Conservation (phyloP, 2,113 vertebrate species). For the Tichodroma muraria region DNA sequence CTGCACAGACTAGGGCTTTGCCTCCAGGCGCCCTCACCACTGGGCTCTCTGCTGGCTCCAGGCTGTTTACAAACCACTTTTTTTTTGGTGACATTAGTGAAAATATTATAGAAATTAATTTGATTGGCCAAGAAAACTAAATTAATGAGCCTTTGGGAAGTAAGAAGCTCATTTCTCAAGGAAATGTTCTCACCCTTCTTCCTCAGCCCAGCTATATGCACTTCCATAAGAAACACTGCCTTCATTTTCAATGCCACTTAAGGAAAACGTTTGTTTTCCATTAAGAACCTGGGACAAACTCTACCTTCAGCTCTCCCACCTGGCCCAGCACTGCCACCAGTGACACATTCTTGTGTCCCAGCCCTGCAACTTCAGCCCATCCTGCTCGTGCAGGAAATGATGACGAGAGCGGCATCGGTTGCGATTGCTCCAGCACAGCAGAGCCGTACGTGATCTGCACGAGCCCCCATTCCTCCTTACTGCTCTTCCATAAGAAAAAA, state of each 20-base stretch:
- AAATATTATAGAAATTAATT: neutral
- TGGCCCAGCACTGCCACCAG: neutral
- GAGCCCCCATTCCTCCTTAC: accelerated
- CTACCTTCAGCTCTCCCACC: neutral
- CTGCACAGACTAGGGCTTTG: neutral
- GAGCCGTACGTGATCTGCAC: accelerated
- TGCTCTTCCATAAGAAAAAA: neutral
- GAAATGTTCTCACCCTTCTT: neutral
- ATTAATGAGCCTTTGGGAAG: neutral
- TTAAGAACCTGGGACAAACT: neutral
- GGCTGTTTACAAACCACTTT: neutral
- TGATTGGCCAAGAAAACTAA: neutral
- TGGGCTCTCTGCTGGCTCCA: neutral
- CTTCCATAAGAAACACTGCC: neutral
- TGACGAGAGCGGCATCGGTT: neutral
- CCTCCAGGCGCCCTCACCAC: accelerated
- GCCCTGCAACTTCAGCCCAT: neutral
- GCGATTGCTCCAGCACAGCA: neutral
- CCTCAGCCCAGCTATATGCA: accelerated
- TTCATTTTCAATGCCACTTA: neutral
- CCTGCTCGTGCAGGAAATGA: neutral
- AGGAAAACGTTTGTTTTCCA: neutral
- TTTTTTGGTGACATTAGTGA: neutral
- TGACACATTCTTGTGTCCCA: accelerated
- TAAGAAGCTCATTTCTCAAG: neutral